Conservation (phyloP, 2,113 vertebrate genomes). For the Pseudonaja textilis region DNA sequence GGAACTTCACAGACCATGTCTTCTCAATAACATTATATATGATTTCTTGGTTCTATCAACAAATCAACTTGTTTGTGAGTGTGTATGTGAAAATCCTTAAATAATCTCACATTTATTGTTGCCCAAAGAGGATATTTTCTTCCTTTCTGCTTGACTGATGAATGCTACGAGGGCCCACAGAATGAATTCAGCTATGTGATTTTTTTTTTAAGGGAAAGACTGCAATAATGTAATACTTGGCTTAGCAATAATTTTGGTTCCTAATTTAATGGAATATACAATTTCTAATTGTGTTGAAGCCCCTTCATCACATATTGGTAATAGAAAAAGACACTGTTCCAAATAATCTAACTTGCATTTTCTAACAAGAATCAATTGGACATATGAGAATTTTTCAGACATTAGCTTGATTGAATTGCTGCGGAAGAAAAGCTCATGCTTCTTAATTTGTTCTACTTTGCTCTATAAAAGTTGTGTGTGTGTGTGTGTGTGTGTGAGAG, state of each 20-base stretch:
- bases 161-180: not conserved
- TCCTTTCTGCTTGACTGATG: not conserved
- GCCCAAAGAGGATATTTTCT: not conserved
- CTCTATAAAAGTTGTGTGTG: not conserved
- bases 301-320: not conserved
- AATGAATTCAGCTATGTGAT: not conserved
- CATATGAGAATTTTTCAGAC: not conserved
- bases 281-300: not conserved
- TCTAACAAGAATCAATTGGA: not conserved
- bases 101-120: not conserved
- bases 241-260: not conserved
- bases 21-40: not conserved
- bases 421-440: not conserved
- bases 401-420: not conserved
- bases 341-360: not conserved
- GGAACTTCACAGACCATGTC: not conserved
- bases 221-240: constrained; percentile 7
- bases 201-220: not conserved
- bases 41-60: not conserved
- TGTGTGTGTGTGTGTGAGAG: not conserved
- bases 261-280: not conserved
- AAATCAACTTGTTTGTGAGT: not conserved
- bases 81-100: not conserved
- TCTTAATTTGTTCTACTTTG: not conserved
- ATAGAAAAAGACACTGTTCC: not conserved